Evolutionary conservation across 2,888 invertebrate genomes (phyloP).

Genomic region (Liopterus haemorrhoidalis): DNA sequence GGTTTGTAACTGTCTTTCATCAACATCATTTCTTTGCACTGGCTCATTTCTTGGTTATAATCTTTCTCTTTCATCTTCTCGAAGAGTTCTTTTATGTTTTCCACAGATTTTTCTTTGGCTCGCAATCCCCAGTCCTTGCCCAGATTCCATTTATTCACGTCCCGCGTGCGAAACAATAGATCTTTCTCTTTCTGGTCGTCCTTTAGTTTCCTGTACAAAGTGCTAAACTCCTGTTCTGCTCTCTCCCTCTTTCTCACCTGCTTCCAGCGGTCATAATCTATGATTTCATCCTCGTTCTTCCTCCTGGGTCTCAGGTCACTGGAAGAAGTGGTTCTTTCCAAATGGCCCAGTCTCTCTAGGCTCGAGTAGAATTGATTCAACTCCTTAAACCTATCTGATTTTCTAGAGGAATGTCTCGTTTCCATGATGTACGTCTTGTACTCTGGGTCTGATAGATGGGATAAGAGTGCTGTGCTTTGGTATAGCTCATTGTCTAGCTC

Average conservation of each 20-base stretch:
- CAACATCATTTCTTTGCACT: constrained; percentile 44
- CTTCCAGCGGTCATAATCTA: constrained; percentile 84
- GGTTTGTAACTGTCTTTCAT: constrained; percentile 70
- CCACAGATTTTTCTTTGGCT: constrained; percentile 80
- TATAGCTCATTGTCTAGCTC: constrained; percentile 32
- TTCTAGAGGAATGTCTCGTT: constrained; percentile 58
- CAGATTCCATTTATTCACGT: constrained; percentile 71
- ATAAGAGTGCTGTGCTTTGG: constrained; percentile 29
- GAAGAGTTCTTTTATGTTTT: constrained; percentile 74
- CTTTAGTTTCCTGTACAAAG: constrained; percentile 69
- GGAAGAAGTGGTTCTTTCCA: constrained; percentile 70
- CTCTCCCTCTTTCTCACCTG: constrained; percentile 70
- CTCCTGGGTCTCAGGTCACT: constrained; percentile 65
- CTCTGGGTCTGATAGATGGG: constrained; percentile 47
- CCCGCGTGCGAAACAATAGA: constrained; percentile 73
- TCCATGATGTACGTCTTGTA: constrained; percentile 64
- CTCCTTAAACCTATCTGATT: constrained; percentile 76
- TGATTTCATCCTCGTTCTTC: constrained; percentile 69
- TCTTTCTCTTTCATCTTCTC: constrained; percentile 55
- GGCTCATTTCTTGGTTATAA: constrained; percentile 48
- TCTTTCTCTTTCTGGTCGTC: constrained; percentile 76
- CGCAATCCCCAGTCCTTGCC: constrained; percentile 70
- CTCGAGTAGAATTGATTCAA: constrained; percentile 79
- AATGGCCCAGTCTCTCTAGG: constrained; percentile 74
- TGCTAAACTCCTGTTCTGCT: constrained; percentile 75